These are phyloP conservation scores for Drosophila pseudotalamancana DNA, from an alignment of 2,888 invertebrate genomes.

Conservation along the genomic window DNA sequence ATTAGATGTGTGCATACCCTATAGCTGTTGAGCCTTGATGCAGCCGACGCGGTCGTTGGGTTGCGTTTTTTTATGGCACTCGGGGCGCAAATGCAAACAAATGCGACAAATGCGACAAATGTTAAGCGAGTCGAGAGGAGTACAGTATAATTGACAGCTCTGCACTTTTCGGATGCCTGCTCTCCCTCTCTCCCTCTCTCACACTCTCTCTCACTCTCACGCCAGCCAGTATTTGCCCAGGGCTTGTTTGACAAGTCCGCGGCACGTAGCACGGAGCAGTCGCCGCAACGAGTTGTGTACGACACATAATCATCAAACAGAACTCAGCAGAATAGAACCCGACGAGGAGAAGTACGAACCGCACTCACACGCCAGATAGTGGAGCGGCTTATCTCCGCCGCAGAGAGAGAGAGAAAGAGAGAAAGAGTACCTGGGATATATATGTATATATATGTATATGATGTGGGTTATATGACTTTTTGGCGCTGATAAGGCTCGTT, in stretches of 20 bases:
- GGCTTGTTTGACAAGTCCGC: constrained; percentile 74
- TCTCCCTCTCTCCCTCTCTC: constrained; percentile 2
- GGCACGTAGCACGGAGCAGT: constrained; percentile 73
- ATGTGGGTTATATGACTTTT: constrained; percentile 71
- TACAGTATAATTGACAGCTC: constrained; percentile 54
- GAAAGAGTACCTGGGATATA: constrained; percentile 20
- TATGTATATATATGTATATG: constrained; percentile 21
- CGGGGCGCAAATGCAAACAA: constrained; percentile 74
- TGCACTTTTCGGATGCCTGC: constrained; percentile 41
- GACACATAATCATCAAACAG: constrained; percentile 69
- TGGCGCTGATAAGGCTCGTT: constrained; percentile 53
- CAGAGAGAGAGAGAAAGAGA: constrained; percentile 1
- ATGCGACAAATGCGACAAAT: constrained; percentile 63
- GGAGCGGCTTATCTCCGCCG: constrained; percentile 55
- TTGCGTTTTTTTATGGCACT: constrained; percentile 66
- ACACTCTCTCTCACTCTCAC: constrained; percentile 11
- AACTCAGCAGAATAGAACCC: constrained; percentile 18
- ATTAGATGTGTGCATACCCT: constrained; percentile 18
- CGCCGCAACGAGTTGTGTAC: constrained; percentile 70
- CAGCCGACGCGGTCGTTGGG: constrained; percentile 59
- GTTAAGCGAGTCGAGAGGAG: constrained; percentile 35
- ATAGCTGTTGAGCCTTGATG: constrained; percentile 58
- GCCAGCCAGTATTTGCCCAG: constrained; percentile 53
- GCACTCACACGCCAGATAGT: constrained; percentile 50
- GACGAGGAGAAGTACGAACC: constrained; percentile 19